phyloP scores from a whole-genome alignment of 2,797 vertebrate species.

The Botia kubotai region DNA sequence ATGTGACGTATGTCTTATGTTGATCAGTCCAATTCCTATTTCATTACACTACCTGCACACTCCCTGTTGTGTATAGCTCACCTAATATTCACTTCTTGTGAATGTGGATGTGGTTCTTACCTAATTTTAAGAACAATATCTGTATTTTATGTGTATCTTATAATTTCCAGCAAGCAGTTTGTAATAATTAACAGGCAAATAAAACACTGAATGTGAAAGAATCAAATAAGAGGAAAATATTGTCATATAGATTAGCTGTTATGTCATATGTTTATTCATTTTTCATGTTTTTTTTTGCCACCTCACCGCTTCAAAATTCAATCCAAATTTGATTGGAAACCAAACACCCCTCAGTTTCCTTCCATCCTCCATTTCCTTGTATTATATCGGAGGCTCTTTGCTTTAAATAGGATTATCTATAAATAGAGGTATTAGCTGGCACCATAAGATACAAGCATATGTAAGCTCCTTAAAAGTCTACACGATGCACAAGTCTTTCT shows the following conservation, averaged over 20 bases:
- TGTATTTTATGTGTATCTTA: not conserved
- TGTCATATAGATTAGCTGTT: not conserved
- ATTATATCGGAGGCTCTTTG: slow-evolving; percentile 64
- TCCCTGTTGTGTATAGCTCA: not conserved
- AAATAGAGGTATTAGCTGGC: slow-evolving; percentile 78
- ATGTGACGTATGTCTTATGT: too few relatives aligned
- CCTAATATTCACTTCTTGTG: not conserved
- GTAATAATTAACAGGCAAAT: not conserved
- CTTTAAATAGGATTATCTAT: slow-evolving; percentile 80
- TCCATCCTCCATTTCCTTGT: slow-evolving; percentile 53
- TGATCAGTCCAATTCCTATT: not conserved
- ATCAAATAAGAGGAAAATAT: too few relatives aligned
- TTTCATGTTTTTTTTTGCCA: not conserved
- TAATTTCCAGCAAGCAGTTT: not conserved
- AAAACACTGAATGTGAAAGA: not conserved
- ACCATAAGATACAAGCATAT: slow-evolving; percentile 69
- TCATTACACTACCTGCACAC: not conserved
- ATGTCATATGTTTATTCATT: not conserved
- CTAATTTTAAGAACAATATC: not conserved
- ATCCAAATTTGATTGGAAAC: slow-evolving; percentile 33
- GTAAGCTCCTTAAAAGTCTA: slow-evolving; percentile 73
- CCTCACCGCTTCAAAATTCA: not conserved
- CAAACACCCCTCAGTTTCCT: slow-evolving; percentile 7
- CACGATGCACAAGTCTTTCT: slow-evolving; percentile 57
- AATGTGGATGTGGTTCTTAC: not conserved